A percentile compares a stretch with the other conserved stretches of the same genome.
Evolutionary conservation across 2,797 vertebrate species (phyloP).

Genomic region (Cryptoblepharus egeriae): DNA sequence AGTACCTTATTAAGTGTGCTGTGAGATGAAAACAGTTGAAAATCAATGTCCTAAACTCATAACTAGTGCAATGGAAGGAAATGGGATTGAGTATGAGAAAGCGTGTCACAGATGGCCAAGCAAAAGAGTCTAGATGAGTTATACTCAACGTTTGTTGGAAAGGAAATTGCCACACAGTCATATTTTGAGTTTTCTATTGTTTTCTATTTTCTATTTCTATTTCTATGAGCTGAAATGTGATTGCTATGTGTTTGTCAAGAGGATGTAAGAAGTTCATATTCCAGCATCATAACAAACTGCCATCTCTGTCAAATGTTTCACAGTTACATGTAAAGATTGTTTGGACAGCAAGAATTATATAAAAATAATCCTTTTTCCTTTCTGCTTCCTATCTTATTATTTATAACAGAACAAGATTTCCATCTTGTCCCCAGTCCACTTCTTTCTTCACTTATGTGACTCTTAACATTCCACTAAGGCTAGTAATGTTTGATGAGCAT

Average conservation of each 20-base stretch:
- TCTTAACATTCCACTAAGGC: too few relatives aligned
- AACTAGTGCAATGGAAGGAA: not conserved
- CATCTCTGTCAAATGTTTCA: not conserved
- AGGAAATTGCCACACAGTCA: not conserved
- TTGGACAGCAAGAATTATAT: not conserved
- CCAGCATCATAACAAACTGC: not conserved
- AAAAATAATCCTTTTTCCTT: not conserved
- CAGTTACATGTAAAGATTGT: not conserved
- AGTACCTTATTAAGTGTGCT: too few relatives aligned
- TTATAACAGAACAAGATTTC: not conserved
- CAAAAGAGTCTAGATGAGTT: not conserved
- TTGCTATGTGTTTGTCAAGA: not conserved
- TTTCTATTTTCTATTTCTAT: too few relatives aligned
- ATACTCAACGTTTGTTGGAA: slow-evolving; percentile 1
- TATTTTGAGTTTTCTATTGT: not conserved
- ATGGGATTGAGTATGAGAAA: not conserved
- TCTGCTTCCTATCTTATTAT: not conserved
- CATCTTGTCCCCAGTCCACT: too few relatives aligned
- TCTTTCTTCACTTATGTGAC: too few relatives aligned
- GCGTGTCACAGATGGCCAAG: slow-evolving; percentile 22
- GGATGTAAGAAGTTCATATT: not conserved
- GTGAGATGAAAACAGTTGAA: too few relatives aligned
- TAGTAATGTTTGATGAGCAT: too few relatives aligned
- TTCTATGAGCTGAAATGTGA: not conserved
- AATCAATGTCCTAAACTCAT: not conserved